Conservation (phyloP, 2,888 invertebrate species). For the Melieria crassipennis region DNA sequence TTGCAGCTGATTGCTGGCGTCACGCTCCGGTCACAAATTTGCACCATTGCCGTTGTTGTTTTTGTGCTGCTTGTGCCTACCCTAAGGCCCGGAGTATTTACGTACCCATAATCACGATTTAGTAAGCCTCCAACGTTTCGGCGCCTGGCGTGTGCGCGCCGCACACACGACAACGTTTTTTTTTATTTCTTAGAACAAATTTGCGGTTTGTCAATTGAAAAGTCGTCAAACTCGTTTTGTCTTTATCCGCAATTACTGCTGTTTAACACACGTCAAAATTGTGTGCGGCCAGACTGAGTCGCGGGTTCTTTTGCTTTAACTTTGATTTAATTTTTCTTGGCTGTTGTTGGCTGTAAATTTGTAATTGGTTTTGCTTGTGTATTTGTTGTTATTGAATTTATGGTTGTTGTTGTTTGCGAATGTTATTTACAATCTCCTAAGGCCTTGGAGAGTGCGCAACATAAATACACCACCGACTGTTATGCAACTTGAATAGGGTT, state of each 20-base stretch:
- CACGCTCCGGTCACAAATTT: too few species aligned
- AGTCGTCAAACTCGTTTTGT: slow-evolving; percentile 52
- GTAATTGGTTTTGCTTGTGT: not conserved
- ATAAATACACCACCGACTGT: slow-evolving; percentile 7
- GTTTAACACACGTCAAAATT: slow-evolving; percentile 26
- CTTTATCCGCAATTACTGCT: slow-evolving; percentile 25
- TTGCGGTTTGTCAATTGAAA: slow-evolving; percentile 38
- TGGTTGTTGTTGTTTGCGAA: not conserved
- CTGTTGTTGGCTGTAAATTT: too few species aligned
- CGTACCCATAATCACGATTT: too few species aligned
- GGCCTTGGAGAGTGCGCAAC: slow-evolving; percentile 44
- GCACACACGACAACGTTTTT: not conserved
- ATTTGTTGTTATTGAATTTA: slow-evolving; percentile 37
- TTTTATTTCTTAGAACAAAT: slow-evolving; percentile 23
- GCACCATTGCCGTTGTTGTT: too few species aligned
- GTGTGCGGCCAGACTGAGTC: not conserved
- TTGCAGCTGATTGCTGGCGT: too few species aligned
- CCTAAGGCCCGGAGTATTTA: too few species aligned
- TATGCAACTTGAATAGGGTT: slow-evolving; percentile 5
- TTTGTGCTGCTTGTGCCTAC: too few species aligned
- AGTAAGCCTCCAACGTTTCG: too few species aligned
- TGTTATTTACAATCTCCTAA: slow-evolving; percentile 49
- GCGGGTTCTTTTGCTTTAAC: too few species aligned
- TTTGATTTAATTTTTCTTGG: too few species aligned
- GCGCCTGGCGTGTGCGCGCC: too few species aligned